phyloP scores from a whole-genome alignment of 2,888 invertebrate species.

The Hirtodrosophila trivittata region DNA sequence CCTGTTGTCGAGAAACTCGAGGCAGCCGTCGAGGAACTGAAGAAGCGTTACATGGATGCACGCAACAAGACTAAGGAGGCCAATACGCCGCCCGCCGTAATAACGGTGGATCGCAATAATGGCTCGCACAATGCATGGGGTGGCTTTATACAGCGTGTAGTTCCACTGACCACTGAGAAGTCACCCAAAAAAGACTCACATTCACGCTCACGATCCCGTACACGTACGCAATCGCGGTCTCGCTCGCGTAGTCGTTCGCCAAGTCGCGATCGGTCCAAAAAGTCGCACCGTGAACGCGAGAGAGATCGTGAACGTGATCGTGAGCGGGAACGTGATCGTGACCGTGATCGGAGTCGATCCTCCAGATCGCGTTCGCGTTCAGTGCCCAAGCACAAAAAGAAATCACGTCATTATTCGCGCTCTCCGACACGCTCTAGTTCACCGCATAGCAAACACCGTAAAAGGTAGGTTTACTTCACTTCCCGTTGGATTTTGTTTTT shows the following conservation, averaged over 20 bases:
- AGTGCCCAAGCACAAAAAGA: slow-evolving; percentile 81
- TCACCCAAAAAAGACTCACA: slow-evolving; percentile 80
- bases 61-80: slow-evolving; percentile 82
- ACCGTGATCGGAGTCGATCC: slow-evolving; percentile 63
- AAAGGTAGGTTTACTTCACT: slow-evolving; percentile 67
- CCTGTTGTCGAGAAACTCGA: slow-evolving; percentile 90
- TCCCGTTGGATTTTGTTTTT: too few relatives aligned
- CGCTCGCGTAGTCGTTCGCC: slow-evolving; percentile 70
- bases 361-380: slow-evolving; percentile 79
- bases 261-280: slow-evolving; percentile 74
- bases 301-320: slow-evolving; percentile 36
- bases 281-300: slow-evolving; percentile 65
- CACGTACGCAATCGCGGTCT: slow-evolving; percentile 78
- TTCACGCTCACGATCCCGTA: slow-evolving; percentile 79
- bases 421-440: slow-evolving; percentile 83
- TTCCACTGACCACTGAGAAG: slow-evolving; percentile 80
- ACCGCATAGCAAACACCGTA: slow-evolving; percentile 83
- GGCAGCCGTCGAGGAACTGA: slow-evolving; percentile 89
- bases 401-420: slow-evolving; percentile 82
- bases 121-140: slow-evolving; percentile 88
- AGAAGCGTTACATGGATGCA: slow-evolving; percentile 87
- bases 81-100: slow-evolving; percentile 82
- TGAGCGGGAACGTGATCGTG: slow-evolving; percentile 33
- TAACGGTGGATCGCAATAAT: slow-evolving; percentile 85
- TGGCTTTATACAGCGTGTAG: slow-evolving; percentile 86